These are phyloP conservation scores for Drosophila elegans DNA, from an alignment of 1,140 invertebrate species.

Conservation along the genomic window DNA sequence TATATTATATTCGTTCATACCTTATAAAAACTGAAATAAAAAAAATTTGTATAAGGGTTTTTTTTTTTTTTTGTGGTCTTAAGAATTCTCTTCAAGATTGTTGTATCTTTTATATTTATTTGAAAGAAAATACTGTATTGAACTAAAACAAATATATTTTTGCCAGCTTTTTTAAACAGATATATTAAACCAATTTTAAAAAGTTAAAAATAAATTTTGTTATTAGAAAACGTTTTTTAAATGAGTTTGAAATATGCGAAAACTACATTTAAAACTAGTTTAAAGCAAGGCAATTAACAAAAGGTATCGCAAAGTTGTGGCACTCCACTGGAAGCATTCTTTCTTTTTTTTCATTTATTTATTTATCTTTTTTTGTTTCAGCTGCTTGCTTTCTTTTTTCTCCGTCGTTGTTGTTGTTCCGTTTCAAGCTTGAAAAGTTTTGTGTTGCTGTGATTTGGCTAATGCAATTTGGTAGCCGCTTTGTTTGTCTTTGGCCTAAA, in stretches of 20 bases:
- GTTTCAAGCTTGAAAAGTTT: slow-evolving; percentile 73
- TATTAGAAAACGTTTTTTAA: too few relatives aligned
- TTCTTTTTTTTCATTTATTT: slow-evolving; percentile 6
- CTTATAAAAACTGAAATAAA: too few relatives aligned
- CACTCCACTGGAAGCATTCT: background rate
- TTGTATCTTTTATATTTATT: background rate
- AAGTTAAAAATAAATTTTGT: too few relatives aligned
- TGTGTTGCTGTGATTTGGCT: slow-evolving; percentile 70
- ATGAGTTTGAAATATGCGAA: too few relatives aligned
- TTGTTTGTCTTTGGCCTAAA: slow-evolving; percentile 78
- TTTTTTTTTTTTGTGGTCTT: too few relatives aligned
- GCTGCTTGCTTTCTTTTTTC: slow-evolving; percentile 60
- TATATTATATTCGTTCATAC: background rate
- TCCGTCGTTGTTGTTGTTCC: slow-evolving; percentile 19
- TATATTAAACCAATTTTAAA: too few relatives aligned
- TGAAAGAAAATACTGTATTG: too few relatives aligned
- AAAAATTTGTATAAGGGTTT: too few relatives aligned
- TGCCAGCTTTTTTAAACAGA: too few relatives aligned
- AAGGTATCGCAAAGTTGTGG: background rate
- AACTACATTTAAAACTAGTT: background rate
- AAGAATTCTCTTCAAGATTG: background rate
- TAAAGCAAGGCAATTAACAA: background rate
- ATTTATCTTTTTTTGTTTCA: slow-evolving; percentile 24
- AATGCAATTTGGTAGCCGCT: slow-evolving; percentile 77
- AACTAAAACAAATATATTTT: too few relatives aligned